A percentile compares a stretch with the other conserved stretches of the same genome.
Evolutionary conservation across 1,140 invertebrate genomes (phyloP).

Genomic region (Euwallacea similis): DNA sequence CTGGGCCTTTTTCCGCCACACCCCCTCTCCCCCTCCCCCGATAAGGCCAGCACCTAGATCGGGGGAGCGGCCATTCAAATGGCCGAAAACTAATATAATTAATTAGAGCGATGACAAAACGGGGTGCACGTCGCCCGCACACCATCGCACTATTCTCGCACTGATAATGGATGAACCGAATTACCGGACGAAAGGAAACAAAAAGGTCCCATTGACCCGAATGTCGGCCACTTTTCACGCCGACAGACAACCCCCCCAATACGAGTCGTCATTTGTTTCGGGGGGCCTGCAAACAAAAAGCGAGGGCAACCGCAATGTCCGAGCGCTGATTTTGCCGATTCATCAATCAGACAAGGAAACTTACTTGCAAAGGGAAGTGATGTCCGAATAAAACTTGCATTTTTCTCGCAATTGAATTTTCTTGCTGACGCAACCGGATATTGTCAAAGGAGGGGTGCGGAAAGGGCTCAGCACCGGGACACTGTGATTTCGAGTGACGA

Average conservation of each 20-base stretch:
- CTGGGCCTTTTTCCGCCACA: too few species aligned
- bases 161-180: conserved; percentile 10
- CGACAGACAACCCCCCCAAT: conserved; percentile 12
- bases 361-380: not conserved
- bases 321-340: conserved; percentile 14
- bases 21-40: too few species aligned
- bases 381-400: conserved; percentile 18
- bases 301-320: conserved; percentile 12
- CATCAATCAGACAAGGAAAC: conserved; percentile 17
- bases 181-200: conserved; percentile 15
- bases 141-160: not conserved
- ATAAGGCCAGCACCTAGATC: too few species aligned
- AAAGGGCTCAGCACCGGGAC: too few species aligned
- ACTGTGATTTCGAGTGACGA: too few species aligned
- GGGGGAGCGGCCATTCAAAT: too few species aligned
- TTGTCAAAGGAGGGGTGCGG: too few species aligned
- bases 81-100: too few species aligned
- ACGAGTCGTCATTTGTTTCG: conserved; percentile 15
- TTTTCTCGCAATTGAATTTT: conserved; percentile 19
- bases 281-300: not conserved
- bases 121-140: too few species aligned
- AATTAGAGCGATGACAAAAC: too few species aligned
- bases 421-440: conserved; percentile 3
- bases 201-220: conserved; percentile 17
- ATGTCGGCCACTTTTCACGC: conserved; percentile 17